Conservation (phyloP, 2,797 vertebrate genomes). For the Macroramphosus scolopax region DNA sequence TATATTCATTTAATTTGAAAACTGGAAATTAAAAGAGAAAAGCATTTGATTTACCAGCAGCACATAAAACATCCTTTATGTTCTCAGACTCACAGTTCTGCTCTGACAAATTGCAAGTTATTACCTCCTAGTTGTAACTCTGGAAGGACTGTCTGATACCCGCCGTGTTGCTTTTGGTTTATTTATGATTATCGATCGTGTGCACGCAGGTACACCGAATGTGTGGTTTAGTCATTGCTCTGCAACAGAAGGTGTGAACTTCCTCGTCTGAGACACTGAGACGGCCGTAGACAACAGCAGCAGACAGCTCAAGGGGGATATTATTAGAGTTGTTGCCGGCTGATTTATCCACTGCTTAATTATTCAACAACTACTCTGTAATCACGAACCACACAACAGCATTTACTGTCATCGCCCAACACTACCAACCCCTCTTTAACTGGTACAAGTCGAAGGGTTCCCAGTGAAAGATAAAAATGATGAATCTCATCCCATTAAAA, state of each 20-base stretch:
- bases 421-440: too few species aligned
- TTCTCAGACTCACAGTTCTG: background rate
- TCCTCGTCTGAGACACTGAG: constrained; percentile 42
- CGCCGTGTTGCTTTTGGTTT: constrained; percentile 16
- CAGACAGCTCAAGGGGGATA: constrained; percentile 41
- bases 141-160: background rate
- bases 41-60: too few species aligned
- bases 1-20: background rate
- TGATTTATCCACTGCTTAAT: constrained; percentile 64
- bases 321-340: constrained; percentile 58
- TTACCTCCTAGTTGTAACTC: background rate
- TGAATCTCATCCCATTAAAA: too few species aligned
- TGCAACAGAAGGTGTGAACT: constrained; percentile 34
- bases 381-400: constrained; percentile 56
- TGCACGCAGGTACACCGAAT: too few species aligned
- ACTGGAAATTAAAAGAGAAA: too few species aligned
- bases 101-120: background rate
- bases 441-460: too few species aligned
- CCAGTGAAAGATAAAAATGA: too few species aligned
- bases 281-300: constrained; percentile 41
- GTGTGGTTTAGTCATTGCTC: constrained; percentile 36
- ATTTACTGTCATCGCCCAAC: constrained; percentile 55
- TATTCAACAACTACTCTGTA: constrained; percentile 65
- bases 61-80: too few species aligned
- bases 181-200: constrained; percentile 17